These are phyloP conservation scores for Tyrannus savana DNA, from an alignment of 2,113 vertebrate genomes.

Conservation along the genomic window DNA sequence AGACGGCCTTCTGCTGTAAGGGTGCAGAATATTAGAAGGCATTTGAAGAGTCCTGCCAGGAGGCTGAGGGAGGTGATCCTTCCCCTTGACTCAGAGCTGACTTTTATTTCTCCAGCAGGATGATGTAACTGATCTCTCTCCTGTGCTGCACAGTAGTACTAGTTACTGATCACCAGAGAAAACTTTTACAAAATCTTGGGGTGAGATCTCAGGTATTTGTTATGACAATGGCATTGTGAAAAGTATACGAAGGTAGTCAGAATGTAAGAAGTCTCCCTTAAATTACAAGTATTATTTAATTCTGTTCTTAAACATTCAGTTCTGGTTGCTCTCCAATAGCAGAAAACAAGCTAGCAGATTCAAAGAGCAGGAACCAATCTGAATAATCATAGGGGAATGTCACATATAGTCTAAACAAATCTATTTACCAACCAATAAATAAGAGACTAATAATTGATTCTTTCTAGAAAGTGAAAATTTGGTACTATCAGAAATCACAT, in stretches of 20 bases:
- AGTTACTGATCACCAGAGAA: not conserved
- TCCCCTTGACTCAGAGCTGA: not conserved
- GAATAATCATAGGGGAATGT: not conserved
- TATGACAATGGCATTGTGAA: conserved; percentile 27
- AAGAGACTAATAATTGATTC: not conserved
- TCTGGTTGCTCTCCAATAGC: conserved; percentile 14
- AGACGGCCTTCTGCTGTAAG: accelerated
- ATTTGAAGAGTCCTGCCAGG: not conserved
- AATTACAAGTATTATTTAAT: conserved; percentile 39
- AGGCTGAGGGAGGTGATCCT: not conserved
- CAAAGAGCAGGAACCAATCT: not conserved
- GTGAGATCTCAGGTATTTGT: not conserved
- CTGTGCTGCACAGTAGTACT: not conserved
- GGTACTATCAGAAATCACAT: not conserved
- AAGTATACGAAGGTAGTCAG: conserved; percentile 21
- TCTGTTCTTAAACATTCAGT: not conserved
- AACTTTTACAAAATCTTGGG: not conserved
- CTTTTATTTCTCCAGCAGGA: not conserved
- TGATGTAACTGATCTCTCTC: not conserved
- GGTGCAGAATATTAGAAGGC: not conserved
- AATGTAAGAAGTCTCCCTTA: not conserved
- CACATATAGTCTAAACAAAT: not conserved
- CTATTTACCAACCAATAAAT: not conserved
- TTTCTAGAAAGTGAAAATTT: conserved; percentile 18
- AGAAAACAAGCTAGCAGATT: conserved; percentile 3